Evolutionary conservation across 2,888 invertebrate genomes (phyloP).

Genomic region (Pammene aurita): DNA sequence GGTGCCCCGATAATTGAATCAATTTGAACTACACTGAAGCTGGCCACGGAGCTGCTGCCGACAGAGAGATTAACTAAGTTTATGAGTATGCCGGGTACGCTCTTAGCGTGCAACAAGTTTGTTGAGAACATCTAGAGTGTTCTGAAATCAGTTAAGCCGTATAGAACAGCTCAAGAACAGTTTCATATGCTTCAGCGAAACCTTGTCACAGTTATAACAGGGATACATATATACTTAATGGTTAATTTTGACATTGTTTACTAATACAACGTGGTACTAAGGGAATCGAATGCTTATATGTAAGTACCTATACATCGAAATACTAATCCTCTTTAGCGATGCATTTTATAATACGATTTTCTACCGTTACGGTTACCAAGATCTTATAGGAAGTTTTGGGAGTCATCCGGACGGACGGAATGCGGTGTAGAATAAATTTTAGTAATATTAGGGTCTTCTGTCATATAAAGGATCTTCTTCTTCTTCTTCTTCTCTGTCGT

Average conservation of each 20-base stretch:
- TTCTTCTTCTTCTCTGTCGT: no score
- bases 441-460: no score
- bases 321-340: no score
- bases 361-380: no score
- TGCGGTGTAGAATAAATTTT: no score
- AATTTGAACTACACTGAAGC: constrained; percentile 75
- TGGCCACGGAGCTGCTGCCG: constrained; percentile 72
- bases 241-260: not conserved
- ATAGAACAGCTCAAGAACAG: constrained; percentile 59
- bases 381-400: no score
- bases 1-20: constrained; percentile 81
- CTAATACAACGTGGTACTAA: not conserved
- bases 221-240: not conserved
- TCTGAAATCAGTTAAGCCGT: constrained; percentile 73
- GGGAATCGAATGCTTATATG: no score
- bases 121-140: constrained; percentile 77
- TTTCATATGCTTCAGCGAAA: constrained; percentile 55
- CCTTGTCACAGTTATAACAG: constrained; percentile 30
- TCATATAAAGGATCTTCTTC: no score
- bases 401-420: no score
- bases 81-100: constrained; percentile 78
- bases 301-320: no score
- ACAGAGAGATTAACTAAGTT: constrained; percentile 79
- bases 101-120: constrained; percentile 79
- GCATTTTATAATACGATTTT: no score